Evolutionary conservation across 1,140 invertebrate genomes (phyloP).

Genomic region (Atta texana): DNA sequence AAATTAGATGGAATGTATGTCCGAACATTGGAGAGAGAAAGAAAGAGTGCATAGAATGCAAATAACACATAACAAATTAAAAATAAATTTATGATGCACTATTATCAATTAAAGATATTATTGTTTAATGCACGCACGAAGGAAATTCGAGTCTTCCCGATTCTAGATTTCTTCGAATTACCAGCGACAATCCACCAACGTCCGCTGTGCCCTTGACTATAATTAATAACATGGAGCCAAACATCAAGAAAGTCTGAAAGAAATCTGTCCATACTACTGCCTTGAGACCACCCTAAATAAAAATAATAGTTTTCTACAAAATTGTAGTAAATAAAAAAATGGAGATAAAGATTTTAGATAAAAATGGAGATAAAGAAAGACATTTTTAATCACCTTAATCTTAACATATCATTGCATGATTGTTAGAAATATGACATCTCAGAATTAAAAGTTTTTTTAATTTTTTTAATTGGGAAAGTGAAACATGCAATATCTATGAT

Average conservation of each 20-base stretch:
- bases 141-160: constrained; percentile 91
- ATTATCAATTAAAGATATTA: background rate
- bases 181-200: constrained; percentile 91
- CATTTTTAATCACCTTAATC: too few relatives aligned
- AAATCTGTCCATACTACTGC: constrained; percentile 98
- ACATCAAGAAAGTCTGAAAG: constrained; percentile 95
- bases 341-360: too few relatives aligned
- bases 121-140: constrained; percentile 87
- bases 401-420: too few relatives aligned
- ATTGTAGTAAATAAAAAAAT: background rate
- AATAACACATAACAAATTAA: background rate
- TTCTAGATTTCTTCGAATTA: constrained; percentile 90
- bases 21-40: background rate
- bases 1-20: background rate
- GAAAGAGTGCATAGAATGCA: background rate
- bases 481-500: too few relatives aligned
- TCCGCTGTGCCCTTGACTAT: constrained; percentile 92
- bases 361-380: too few relatives aligned
- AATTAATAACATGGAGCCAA: constrained; percentile 93
- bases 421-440: too few relatives aligned
- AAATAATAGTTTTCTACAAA: constrained; percentile 34
- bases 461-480: too few relatives aligned
- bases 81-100: background rate
- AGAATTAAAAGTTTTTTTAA: too few relatives aligned
- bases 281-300: constrained; percentile 94